Evolutionary conservation across 2,888 invertebrate species (phyloP).

Genomic region (Cacoxenus indagator): DNA sequence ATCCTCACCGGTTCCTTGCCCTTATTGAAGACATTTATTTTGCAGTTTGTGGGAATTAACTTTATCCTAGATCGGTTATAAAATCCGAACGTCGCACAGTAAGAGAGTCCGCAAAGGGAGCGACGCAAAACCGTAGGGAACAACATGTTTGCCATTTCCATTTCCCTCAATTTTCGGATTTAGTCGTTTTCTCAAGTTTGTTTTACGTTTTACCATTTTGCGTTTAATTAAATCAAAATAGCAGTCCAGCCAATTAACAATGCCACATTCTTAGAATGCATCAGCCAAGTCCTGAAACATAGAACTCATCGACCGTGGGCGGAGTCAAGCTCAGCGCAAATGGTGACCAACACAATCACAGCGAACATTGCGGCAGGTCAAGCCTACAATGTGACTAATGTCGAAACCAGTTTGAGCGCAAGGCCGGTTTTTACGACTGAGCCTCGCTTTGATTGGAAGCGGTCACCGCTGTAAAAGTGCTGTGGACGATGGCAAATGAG

Average conservation of each 20-base stretch:
- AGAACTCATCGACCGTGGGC: constrained; percentile 2
- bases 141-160: too few relatives aligned
- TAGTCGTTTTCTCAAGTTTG: constrained; percentile 19
- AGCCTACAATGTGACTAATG: too few relatives aligned
- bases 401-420: constrained; percentile 8
- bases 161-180: too few relatives aligned
- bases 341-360: constrained; percentile 28
- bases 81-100: constrained; percentile 22
- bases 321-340: constrained; percentile 28
- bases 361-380: constrained; percentile 2
- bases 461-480: neutral
- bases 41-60: constrained; percentile 39
- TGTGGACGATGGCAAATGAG: neutral
- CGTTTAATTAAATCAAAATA: constrained; percentile 45
- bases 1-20: neutral
- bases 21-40: constrained; percentile 17
- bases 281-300: constrained; percentile 7
- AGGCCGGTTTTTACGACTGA: neutral
- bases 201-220: constrained; percentile 30
- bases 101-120: neutral
- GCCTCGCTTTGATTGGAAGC: constrained; percentile 16
- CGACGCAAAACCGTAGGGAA: too few relatives aligned
- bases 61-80: constrained; percentile 35
- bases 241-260: too few relatives aligned
- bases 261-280: too few relatives aligned